These are phyloP conservation scores for Vombatus ursinus DNA, from an alignment of 2,113 vertebrate species.

Conservation along the genomic window DNA sequence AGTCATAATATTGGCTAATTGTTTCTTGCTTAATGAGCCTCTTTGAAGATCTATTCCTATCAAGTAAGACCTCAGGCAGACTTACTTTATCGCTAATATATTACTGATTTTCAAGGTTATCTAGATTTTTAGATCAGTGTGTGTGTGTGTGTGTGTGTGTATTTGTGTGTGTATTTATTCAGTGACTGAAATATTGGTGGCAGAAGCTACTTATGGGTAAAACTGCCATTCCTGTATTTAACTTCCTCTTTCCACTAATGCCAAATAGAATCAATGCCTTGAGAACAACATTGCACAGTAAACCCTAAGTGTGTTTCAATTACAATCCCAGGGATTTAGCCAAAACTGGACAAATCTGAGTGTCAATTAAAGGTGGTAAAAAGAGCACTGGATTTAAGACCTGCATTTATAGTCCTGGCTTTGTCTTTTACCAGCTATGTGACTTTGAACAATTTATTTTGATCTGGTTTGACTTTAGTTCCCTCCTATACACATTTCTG, in stretches of 20 bases:
- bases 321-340: background rate
- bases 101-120: background rate
- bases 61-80: background rate
- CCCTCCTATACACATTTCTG: background rate
- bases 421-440: background rate
- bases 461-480: background rate
- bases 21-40: background rate
- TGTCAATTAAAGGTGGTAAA: background rate
- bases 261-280: background rate
- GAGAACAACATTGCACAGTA: background rate
- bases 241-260: background rate
- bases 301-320: background rate
- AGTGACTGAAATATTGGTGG: background rate
- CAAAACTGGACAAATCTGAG: background rate
- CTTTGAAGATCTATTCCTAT: background rate
- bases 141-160: background rate
- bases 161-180: background rate
- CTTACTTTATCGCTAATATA: background rate
- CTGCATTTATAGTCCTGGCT: background rate
- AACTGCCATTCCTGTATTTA: background rate
- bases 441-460: background rate
- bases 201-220: background rate
- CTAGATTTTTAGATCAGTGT: background rate
- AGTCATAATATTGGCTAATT: background rate
- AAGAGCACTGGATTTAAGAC: background rate